A percentile compares a stretch with the other conserved stretches of the same genome.
phyloP scores from a whole-genome alignment of 2,797 vertebrate species.

The Epinephelus awoara region DNA sequence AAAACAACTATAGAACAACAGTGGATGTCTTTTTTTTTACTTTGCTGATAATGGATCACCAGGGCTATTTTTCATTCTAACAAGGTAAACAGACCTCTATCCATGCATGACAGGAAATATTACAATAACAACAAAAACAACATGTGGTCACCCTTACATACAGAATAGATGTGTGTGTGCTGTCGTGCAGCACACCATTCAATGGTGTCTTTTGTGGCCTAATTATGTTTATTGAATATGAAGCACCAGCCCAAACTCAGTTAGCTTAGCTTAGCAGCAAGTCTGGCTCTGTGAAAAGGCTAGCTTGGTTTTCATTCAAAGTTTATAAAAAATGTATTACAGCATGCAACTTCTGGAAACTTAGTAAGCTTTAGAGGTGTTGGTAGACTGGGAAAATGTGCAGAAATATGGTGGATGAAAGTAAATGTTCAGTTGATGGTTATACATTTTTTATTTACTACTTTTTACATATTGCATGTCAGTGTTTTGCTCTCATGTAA shows the following conservation, averaged over 20 bases:
- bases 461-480: no score
- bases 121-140: conserved; percentile 10
- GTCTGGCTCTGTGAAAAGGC: not conserved
- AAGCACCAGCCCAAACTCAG: not conserved
- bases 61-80: conserved; percentile 28
- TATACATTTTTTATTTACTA: no score
- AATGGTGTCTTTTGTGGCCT: not conserved
- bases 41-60: conserved; percentile 33
- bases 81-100: conserved; percentile 33
- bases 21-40: conserved; percentile 11
- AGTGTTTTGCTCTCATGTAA: no score
- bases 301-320: not conserved
- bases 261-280: not conserved
- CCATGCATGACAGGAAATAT: conserved; percentile 22
- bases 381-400: not conserved
- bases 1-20: conserved; percentile 33
- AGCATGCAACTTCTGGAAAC: no score
- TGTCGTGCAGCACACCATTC: not conserved
- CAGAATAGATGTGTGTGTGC: not conserved
- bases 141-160: not conserved
- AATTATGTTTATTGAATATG: not conserved
- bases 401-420: no score
- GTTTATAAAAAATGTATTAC: not conserved
- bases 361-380: not conserved
- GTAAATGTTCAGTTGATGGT: no score